Conservation (phyloP, 2,113 vertebrate genomes). For the Diadophis punctatus region DNA sequence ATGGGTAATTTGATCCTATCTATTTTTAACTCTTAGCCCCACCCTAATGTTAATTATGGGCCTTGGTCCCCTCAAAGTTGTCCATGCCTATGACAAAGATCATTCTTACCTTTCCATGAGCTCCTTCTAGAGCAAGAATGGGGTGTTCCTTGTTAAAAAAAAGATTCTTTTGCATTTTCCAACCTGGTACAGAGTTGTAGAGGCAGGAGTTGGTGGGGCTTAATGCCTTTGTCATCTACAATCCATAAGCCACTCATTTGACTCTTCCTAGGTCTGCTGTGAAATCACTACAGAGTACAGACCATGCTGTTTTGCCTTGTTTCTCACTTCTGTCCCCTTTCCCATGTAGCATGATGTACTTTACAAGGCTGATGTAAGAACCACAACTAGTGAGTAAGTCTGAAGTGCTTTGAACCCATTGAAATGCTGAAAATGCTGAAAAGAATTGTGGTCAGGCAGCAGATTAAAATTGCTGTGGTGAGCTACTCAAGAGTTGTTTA, state of each 20-base stretch:
- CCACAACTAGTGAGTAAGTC: neutral
- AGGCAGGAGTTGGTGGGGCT: neutral
- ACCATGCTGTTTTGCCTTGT: neutral
- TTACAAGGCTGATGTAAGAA: neutral
- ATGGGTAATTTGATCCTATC: neutral
- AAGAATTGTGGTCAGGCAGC: neutral
- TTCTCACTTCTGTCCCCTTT: neutral
- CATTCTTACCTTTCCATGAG: constrained; percentile 42
- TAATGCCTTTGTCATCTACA: neutral
- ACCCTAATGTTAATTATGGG: neutral
- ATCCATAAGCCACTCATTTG: neutral
- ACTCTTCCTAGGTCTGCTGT: neutral
- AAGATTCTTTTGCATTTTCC: neutral
- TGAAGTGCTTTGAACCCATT: neutral
- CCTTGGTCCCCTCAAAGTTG: neutral
- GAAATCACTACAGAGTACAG: neutral
- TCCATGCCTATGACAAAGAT: constrained; percentile 33
- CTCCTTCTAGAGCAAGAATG: neutral
- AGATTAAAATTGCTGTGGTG: neutral
- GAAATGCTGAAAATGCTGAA: neutral
- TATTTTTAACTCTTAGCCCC: neutral
- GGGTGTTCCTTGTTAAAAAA: neutral
- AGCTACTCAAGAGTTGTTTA: neutral
- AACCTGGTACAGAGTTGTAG: neutral
- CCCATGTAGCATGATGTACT: neutral